phyloP scores from a whole-genome alignment of 2,797 vertebrate genomes.

The Botia kubotai region DNA sequence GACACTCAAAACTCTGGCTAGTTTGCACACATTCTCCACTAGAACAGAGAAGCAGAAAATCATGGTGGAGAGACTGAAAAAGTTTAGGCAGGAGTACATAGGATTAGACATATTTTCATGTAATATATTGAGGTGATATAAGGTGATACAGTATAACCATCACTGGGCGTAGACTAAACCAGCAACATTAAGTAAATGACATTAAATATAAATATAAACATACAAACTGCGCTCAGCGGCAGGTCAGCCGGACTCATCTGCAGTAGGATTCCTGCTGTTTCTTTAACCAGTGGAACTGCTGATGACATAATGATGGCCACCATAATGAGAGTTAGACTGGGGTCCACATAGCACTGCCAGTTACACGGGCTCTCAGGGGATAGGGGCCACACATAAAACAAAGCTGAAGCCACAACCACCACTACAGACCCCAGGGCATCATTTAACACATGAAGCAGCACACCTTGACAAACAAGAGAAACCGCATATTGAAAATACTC shows the following conservation, averaged over 20 bases:
- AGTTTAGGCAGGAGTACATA: no score
- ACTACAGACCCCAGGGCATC: constrained; percentile 86
- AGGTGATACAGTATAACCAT: neutral
- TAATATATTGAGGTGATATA: neutral
- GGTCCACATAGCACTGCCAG: constrained; percentile 89
- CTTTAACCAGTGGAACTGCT: constrained; percentile 82
- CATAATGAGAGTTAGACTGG: constrained; percentile 84
- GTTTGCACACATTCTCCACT: constrained; percentile 73
- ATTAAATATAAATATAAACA: constrained; percentile 60
- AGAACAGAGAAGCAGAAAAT: neutral
- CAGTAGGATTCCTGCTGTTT: constrained; percentile 81
- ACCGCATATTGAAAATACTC: neutral
- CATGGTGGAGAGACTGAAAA: neutral
- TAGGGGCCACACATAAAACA: constrained; percentile 82
- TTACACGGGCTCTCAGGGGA: constrained; percentile 68
- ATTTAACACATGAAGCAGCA: constrained; percentile 86
- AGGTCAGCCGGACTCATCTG: constrained; percentile 84
- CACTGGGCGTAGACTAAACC: neutral
- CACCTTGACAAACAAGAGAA: constrained; percentile 70
- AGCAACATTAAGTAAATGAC: neutral
- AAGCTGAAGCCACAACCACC: constrained; percentile 81
- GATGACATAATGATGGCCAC: constrained; percentile 84
- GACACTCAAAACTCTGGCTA: constrained; percentile 76
- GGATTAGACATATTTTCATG: neutral
- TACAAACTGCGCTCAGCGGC: constrained; percentile 77